Evolutionary conservation across 1,140 invertebrate species (phyloP), one percentile per base, ranked within the genome.

Genomic region (Mamestra configurata): DNA sequence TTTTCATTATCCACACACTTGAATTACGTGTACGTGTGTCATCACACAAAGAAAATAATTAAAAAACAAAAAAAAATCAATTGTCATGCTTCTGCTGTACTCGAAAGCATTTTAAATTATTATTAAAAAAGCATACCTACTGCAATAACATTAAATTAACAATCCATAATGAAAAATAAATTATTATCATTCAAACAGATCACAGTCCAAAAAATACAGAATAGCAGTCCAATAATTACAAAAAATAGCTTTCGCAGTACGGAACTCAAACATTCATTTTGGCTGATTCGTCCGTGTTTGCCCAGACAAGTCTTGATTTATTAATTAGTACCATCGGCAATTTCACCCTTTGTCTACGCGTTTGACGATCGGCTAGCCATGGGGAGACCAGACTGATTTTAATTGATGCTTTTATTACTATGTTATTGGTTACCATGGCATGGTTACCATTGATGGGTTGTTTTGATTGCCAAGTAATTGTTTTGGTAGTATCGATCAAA

Each of bases 221-320:
- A 35, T 22, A 46, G 24, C 18, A 10, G 8, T 59, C 22, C 10
- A 73, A 66, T 88, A 88, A 92, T 89, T 85, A 88, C 79, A 78
- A 81, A 80, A 86, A 89, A 91, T 90, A 81, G 86, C 40, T 88
- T 82, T 84, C 81, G 78, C 85, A 84, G 86, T 84, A 79, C 83
- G 59, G 80, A 83, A 85, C 79, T 87, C 87, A 90, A 90, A 92
- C 83, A 92, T 80, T 83, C 73, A 83, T 85, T 85, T 86, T 72
- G 79, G 35, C 72, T 76, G 84, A 80, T 55, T 83, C 82, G 59
- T 37, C 79, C 79, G 64, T 90, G 87, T 93, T 90, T 91, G 88
- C 85, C 82, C 89, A 92, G 92, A 93, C 92, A 86, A 89, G 79
- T 88, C 84, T 82, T 91, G 90, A 90, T 91, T 92, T 90, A 93